Evolutionary conservation across 2,113 vertebrate species (phyloP), one percentile per base, ranked within the genome.

Genomic region (Cygnus buccinator): DNA sequence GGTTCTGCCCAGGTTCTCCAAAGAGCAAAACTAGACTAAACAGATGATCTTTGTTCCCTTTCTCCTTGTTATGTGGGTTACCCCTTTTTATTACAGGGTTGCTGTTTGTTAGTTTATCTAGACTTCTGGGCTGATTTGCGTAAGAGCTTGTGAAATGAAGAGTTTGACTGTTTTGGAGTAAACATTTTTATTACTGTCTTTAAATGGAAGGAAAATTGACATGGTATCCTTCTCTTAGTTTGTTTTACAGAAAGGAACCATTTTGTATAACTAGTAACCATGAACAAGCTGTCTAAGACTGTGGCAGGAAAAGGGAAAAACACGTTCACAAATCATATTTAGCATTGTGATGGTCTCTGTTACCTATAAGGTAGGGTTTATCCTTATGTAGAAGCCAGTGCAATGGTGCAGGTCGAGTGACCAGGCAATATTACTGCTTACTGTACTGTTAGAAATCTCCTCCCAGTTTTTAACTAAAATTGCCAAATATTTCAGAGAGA

Each of bases 61-160:
- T 66, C 23, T 62, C 28, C 13, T 77, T n/a, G 10, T 50, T 62
- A n/a, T 28, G 13, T 10, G 10, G 31, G 4, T 55, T 37, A 14
- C 5, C 13, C 25, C 3, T 1, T 87, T 80, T 70, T 65, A 43
- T 41, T 43, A 26, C 17, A 43, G 4, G 5, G 44, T 17, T 1
- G 0, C 7, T 61, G 10, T 0, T 26, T 54, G 26, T 50, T 29
- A 46, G n/a, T 58, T 77, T 74, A 17, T 48, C 57, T 54, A 35
- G 23, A 3, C 2, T 50, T 81, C 22, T 43, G n/a, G 43, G 22
- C 41, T n/a, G 14, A 68, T 33, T 2, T 28, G 23, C 0, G 0
- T 8, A n/a, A 25, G 21, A 65, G 4, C 22, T 63, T 55, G 29
- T 39, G 48, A 44, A 48, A 21, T n/a, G 10, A 21, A 15, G 25